Conservation (phyloP, 92 coral and sea anemone species). For the Bergia sp. region DNA sequence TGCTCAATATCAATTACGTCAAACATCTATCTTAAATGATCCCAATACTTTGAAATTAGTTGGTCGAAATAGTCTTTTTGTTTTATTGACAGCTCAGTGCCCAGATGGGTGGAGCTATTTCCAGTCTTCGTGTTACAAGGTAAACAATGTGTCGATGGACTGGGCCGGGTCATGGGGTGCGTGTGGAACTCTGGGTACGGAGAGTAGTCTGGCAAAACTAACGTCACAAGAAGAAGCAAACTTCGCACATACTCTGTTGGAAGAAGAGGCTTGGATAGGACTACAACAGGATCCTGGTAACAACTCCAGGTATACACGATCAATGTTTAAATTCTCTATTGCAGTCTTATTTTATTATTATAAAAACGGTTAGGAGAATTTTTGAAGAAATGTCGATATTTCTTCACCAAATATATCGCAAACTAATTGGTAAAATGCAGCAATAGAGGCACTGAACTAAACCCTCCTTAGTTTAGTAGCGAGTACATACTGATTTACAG, state of each 20-base stretch:
- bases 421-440: background rate
- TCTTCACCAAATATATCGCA: too few relatives aligned
- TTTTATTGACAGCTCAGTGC: background rate
- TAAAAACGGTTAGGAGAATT: background rate
- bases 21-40: too few relatives aligned
- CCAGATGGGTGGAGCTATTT: constrained; percentile 9
- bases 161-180: background rate
- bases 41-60: too few relatives aligned
- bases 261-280: constrained; percentile 1
- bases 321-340: background rate
- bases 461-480: too few relatives aligned
- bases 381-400: background rate
- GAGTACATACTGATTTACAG: too few relatives aligned
- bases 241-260: constrained; percentile 22
- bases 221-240: constrained; percentile 1
- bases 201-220: background rate
- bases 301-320: background rate
- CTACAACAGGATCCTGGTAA: background rate
- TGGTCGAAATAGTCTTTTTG: too few relatives aligned
- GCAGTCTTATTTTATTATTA: background rate
- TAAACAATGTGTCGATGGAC: background rate
- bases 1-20: too few relatives aligned
- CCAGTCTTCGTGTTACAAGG: background rate
- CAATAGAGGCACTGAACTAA: too few relatives aligned
- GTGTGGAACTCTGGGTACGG: background rate